These are phyloP conservation scores for Folsomia manolachei DNA, from an alignment of 2,888 invertebrate genomes.

Conservation along the genomic window DNA sequence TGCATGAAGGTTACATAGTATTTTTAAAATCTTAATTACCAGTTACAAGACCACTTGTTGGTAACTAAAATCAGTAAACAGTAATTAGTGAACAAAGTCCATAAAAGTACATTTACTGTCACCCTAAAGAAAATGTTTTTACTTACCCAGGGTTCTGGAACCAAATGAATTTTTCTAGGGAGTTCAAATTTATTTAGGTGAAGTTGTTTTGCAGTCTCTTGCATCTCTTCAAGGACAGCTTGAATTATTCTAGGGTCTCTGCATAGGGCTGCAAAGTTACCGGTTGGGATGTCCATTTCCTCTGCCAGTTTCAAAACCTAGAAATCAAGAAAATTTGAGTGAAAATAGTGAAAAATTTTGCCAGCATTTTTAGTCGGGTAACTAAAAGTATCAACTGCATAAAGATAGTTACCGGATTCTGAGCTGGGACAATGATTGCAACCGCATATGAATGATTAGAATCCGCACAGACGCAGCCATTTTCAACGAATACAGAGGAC, in stretches of 20 bases:
- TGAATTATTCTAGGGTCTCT: constrained; percentile 68
- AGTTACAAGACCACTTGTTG: constrained; percentile 59
- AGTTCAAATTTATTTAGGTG: constrained; percentile 53
- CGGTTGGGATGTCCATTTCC: constrained; percentile 62
- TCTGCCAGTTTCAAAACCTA: constrained; percentile 65
- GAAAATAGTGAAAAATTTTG: too few relatives aligned
- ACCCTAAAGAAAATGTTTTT: background rate
- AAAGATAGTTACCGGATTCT: constrained; percentile 56
- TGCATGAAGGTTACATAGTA: background rate
- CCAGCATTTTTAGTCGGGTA: background rate
- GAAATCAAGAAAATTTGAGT: background rate
- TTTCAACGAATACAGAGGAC: constrained; percentile 89
- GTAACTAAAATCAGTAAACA: too few relatives aligned
- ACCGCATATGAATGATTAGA: constrained; percentile 79
- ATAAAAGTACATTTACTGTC: too few relatives aligned
- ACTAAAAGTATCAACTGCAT: background rate
- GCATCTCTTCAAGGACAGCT: constrained; percentile 75
- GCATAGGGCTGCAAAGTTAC: constrained; percentile 73
- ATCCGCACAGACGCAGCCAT: constrained; percentile 96
- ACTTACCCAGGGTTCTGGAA: constrained; percentile 56
- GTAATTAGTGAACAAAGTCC: too few relatives aligned
- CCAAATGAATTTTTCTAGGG: constrained; percentile 56
- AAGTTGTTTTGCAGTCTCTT: constrained; percentile 67
- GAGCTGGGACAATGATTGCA: constrained; percentile 78
- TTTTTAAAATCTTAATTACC: too few relatives aligned